A percentile compares a stretch with the other conserved stretches of the same genome.
Conservation (phyloP, 2,113 vertebrate species). For the Ctenomys sociabilis region DNA sequence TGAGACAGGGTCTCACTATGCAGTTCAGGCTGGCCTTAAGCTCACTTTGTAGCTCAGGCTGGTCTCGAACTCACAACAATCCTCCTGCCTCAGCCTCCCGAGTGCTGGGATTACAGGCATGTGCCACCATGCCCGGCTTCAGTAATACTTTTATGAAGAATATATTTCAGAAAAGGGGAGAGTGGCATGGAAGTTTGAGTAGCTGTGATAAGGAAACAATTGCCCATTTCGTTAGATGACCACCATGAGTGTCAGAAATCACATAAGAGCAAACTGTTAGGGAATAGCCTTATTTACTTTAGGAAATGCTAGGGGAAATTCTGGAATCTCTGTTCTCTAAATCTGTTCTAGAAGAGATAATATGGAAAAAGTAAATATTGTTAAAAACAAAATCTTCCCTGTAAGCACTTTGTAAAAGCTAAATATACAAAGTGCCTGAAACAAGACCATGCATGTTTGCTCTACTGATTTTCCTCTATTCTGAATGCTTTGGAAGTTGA, state of each 20-base stretch:
- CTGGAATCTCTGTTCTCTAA: background rate
- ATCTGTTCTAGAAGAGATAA: background rate
- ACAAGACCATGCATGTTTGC: background rate
- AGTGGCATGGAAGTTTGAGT: background rate
- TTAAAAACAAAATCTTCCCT: background rate
- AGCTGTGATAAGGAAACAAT: background rate
- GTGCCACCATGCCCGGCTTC: too few relatives aligned
- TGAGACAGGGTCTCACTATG: too few relatives aligned
- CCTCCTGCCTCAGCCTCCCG: too few relatives aligned
- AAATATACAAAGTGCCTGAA: background rate
- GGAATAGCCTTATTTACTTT: background rate
- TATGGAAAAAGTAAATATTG: background rate
- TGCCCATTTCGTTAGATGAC: background rate
- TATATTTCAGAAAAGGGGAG: background rate
- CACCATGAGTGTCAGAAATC: background rate
- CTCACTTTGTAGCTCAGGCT: too few relatives aligned
- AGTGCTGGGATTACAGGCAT: too few relatives aligned
- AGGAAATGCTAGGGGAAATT: background rate
- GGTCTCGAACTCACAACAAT: too few relatives aligned
- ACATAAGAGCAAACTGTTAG: background rate
- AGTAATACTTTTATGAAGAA: background rate
- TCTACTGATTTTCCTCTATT: slow-evolving; percentile 26
- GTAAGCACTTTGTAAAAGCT: background rate
- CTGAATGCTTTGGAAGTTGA: background rate
- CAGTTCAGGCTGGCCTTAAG: too few relatives aligned